Conservation (phyloP, 2,113 vertebrate species). For the Istiophorus platypterus region DNA sequence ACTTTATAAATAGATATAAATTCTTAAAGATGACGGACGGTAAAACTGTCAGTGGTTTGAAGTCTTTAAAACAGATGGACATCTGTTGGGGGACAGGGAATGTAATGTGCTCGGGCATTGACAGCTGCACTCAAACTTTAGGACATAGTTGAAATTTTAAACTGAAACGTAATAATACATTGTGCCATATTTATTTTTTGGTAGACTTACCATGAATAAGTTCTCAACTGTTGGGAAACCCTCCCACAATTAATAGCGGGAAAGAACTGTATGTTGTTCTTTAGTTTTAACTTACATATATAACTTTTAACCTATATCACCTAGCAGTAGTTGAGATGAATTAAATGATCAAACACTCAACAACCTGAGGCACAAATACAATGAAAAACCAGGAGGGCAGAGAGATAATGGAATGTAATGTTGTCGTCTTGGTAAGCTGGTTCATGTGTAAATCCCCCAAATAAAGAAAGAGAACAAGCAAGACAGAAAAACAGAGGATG, state of each 20-base stretch:
- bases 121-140: conserved; percentile 4
- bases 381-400: conserved; percentile 11
- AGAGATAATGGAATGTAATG: conserved; percentile 44
- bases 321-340: neutral
- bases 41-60: neutral
- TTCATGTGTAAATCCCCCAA: conserved; percentile 60
- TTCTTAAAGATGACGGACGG: neutral
- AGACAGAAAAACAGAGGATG: conserved; percentile 29
- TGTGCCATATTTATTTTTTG: neutral
- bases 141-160: too few relatives aligned
- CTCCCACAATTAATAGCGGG: neutral
- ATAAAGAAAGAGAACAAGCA: conserved; percentile 45
- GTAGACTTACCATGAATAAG: neutral
- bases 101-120: neutral
- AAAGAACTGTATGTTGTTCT: neutral
- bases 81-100: neutral
- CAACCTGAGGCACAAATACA: conserved; percentile 20
- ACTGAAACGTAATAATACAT: too few relatives aligned
- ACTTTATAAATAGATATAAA: conserved; percentile 4
- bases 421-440: conserved; percentile 63
- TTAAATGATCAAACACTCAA: neutral
- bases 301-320: neutral
- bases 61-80: neutral
- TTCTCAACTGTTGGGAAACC: neutral
- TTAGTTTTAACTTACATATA: neutral